A percentile compares a stretch with the other conserved stretches of the same genome.
Evolutionary conservation across 2,888 invertebrate genomes (phyloP).

Genomic region (Diaprepes abbreviatus): DNA sequence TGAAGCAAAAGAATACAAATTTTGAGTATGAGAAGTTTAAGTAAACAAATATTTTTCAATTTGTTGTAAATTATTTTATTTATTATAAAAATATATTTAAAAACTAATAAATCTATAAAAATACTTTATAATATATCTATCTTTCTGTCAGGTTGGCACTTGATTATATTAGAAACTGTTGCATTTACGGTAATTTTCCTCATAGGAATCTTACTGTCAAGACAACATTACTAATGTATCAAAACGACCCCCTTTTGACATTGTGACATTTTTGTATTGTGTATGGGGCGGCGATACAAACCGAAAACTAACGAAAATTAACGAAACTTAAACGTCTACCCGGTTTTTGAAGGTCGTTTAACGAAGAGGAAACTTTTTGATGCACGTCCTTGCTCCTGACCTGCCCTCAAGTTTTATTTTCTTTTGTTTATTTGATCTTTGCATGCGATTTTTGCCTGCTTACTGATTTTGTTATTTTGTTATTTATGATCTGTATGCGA

Average conservation of each 20-base stretch:
- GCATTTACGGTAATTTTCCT: background rate
- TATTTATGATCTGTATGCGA: constrained; percentile 38
- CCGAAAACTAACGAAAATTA: constrained; percentile 70
- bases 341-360: constrained; percentile 82
- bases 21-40: too few species aligned
- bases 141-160: background rate
- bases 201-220: background rate
- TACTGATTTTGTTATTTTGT: constrained; percentile 58
- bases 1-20: too few species aligned
- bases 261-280: constrained; percentile 90
- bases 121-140: background rate
- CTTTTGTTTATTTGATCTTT: constrained; percentile 64
- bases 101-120: background rate
- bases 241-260: constrained; percentile 64
- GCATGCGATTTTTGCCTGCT: constrained; percentile 79
- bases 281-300: constrained; percentile 81
- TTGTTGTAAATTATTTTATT: too few species aligned
- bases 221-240: background rate
- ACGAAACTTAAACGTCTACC: constrained; percentile 71
- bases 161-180: background rate
- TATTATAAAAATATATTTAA: too few species aligned
- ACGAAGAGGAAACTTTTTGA: constrained; percentile 66
- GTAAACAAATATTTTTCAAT: too few species aligned
- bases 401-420: constrained; percentile 70
- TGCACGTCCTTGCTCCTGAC: constrained; percentile 78